Evolutionary conservation across 2,888 invertebrate genomes (phyloP).

Genomic region (Watsonalla binaria): DNA sequence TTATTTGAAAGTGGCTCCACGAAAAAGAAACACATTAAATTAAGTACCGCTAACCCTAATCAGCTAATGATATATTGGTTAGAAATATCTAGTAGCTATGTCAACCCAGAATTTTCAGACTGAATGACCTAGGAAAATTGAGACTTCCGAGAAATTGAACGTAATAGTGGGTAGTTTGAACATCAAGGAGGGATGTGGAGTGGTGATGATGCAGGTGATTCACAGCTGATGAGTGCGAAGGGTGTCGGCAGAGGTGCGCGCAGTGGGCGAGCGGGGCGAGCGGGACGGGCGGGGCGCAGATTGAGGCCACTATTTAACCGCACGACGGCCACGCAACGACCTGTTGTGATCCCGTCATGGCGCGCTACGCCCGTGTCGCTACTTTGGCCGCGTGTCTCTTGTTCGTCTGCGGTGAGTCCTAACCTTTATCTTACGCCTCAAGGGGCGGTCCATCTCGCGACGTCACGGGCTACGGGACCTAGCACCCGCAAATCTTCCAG

Average conservation of each 20-base stretch:
- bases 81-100: too few species aligned
- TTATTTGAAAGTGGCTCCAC: too few species aligned
- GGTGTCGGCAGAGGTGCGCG: conserved; percentile 68
- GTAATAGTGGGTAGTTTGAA: background rate
- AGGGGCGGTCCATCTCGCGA: conserved; percentile 68
- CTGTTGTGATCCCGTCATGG: conserved; percentile 80
- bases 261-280: conserved; percentile 76
- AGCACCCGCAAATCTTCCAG: conserved; percentile 47
- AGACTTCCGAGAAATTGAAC: background rate
- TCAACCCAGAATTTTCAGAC: too few species aligned
- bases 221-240: conserved; percentile 70
- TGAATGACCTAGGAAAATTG: too few species aligned
- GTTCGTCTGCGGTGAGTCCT: conserved; percentile 78
- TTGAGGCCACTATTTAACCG: conserved; percentile 79
- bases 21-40: too few species aligned
- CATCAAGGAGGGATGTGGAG: background rate
- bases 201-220: conserved; percentile 53
- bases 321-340: conserved; percentile 74
- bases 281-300: conserved; percentile 74
- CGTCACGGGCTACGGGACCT: conserved; percentile 62
- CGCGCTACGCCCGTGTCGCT: conserved; percentile 79
- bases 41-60: too few species aligned
- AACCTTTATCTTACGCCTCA: conserved; percentile 72
- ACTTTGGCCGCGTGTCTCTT: conserved; percentile 77
- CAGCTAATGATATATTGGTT: too few species aligned